phyloP scores from a whole-genome alignment of 2,113 vertebrate species.

The Plecturocebus donacophilus region DNA sequence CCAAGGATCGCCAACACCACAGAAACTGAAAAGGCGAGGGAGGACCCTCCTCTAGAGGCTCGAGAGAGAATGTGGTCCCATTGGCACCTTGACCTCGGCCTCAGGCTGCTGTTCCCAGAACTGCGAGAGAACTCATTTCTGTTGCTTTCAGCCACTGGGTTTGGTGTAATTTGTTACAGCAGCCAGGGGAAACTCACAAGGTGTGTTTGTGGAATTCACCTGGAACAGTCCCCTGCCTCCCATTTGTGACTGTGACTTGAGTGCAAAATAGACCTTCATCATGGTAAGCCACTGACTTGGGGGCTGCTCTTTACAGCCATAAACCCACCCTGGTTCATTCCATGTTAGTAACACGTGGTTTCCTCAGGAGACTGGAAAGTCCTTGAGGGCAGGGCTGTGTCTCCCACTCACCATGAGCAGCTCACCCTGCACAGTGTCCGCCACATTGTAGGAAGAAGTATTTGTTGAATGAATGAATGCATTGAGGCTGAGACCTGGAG shows the following conservation, averaged over 20 bases:
- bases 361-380: background rate
- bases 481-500: background rate
- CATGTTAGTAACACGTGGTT: too few relatives aligned
- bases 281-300: background rate
- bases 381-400: fast-evolving
- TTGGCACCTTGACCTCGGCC: background rate
- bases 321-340: background rate
- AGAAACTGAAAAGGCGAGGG: background rate
- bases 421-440: background rate
- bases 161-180: background rate
- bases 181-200: background rate
- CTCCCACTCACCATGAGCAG: background rate
- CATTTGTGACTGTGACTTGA: background rate
- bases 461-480: fast-evolving
- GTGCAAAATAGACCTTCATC: background rate
- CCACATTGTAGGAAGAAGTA: background rate
- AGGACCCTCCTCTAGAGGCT: background rate
- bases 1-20: background rate
- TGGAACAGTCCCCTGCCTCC: background rate
- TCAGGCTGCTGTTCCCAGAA: background rate
- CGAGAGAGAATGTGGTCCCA: background rate
- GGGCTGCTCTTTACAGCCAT: background rate
- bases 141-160: background rate
- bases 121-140: background rate
- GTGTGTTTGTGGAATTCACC: background rate